These are phyloP conservation scores for Rhynchotus rufescens DNA, from an alignment of 2,797 vertebrate species.

Conservation along the genomic window DNA sequence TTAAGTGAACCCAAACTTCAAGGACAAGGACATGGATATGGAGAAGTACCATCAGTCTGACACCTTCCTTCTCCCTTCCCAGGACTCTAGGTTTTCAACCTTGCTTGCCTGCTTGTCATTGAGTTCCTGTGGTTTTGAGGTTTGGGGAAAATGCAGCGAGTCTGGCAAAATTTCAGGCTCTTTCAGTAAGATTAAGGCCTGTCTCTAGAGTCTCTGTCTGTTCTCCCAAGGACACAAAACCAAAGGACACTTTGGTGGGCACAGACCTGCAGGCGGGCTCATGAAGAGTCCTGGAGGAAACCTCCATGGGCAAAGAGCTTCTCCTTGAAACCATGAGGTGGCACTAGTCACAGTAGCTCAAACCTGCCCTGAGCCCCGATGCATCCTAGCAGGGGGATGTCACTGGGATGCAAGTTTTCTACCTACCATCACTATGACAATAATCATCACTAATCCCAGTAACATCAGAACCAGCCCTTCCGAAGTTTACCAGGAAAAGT, in stretches of 20 bases:
- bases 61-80: background rate
- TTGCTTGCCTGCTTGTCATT: background rate
- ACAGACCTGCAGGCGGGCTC: background rate
- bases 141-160: background rate
- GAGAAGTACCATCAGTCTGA: rapidly evolving
- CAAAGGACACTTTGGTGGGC: background rate
- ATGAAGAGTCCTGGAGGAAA: background rate
- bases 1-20: background rate
- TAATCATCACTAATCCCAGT: background rate
- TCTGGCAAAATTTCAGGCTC: background rate
- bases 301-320: background rate
- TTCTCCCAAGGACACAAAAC: background rate
- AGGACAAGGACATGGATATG: background rate
- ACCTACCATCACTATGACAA: background rate
- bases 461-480: background rate
- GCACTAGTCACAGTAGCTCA: background rate
- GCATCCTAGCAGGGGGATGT: background rate
- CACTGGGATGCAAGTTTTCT: background rate
- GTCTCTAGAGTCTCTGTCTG: background rate
- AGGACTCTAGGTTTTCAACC: background rate
- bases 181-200: background rate
- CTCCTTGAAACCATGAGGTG: background rate
- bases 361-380: background rate
- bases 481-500: background rate
- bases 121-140: background rate